phyloP scores from a whole-genome alignment of 2,797 vertebrate species.

The Microctenopoma stevenorrisi region DNA sequence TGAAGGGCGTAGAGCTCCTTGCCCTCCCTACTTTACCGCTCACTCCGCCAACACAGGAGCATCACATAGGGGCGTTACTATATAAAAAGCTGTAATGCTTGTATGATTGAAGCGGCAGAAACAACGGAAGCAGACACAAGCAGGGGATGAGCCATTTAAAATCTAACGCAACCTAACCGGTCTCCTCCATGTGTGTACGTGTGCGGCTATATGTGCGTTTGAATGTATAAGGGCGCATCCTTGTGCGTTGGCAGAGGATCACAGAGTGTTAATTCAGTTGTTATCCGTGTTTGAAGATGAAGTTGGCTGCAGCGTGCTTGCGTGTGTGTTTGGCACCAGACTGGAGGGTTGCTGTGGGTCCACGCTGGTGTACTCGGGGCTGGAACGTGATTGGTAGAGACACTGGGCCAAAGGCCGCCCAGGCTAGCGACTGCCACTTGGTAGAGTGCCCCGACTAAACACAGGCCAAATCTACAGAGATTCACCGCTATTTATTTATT shows the following conservation, averaged over 20 bases:
- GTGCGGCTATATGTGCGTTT: constrained; percentile 27
- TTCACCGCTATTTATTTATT: constrained; percentile 47
- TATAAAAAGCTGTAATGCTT: constrained; percentile 45
- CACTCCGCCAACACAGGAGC: constrained; percentile 10
- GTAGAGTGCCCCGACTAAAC: constrained; percentile 71
- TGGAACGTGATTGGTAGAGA: constrained; percentile 77
- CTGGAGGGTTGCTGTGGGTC: constrained; percentile 70
- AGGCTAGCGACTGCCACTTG: constrained; percentile 75
- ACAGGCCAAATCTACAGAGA: constrained; percentile 70
- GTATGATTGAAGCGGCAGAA: constrained; percentile 44
- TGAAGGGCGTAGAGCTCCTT: constrained; percentile 3
- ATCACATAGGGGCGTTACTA: constrained; percentile 30
- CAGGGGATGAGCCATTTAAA: constrained; percentile 56
- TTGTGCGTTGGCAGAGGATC: constrained; percentile 78
- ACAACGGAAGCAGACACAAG: constrained; percentile 25
- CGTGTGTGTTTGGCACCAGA: constrained; percentile 67
- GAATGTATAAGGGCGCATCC: constrained; percentile 76
- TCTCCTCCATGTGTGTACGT: constrained; percentile 19
- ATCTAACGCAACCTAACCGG: constrained; percentile 56
- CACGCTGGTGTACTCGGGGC: constrained; percentile 62
- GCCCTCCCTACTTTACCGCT: neutral
- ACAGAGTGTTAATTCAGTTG: constrained; percentile 83
- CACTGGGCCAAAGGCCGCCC: constrained; percentile 75
- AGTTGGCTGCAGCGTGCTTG: constrained; percentile 67
- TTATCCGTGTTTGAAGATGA: constrained; percentile 81